A percentile compares a stretch with the other conserved stretches of the same genome.
phyloP scores from a whole-genome alignment of 2,113 vertebrate genomes.

The Mus spicilegus region DNA sequence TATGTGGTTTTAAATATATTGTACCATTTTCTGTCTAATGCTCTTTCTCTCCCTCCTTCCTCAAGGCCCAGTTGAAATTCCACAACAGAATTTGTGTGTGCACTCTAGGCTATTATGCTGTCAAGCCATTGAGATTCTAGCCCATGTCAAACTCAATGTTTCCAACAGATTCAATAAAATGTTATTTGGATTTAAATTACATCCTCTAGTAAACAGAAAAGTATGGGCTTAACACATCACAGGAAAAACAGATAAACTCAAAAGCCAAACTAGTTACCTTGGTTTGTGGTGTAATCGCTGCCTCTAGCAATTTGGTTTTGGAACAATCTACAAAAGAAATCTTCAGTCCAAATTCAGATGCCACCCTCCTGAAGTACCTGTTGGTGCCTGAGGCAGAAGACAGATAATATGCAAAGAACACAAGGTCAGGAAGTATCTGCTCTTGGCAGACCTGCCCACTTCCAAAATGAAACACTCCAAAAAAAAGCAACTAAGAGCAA shows the following conservation, averaged over 20 bases:
- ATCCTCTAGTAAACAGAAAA: conserved; percentile 34
- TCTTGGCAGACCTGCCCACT: not conserved
- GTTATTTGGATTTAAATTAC: conserved; percentile 36
- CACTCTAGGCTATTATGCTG: not conserved
- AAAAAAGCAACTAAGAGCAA: conserved; percentile 57
- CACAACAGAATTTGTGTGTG: not conserved
- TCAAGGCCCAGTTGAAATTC: not conserved
- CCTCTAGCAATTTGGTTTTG: conserved; percentile 88
- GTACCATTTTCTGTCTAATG: not conserved
- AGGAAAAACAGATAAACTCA: not conserved
- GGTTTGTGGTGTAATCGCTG: conserved; percentile 92
- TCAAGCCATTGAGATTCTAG: not conserved
- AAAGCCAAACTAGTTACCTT: conserved; percentile 88
- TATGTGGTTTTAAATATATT: not conserved
- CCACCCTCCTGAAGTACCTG: conserved; percentile 91
- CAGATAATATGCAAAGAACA: conserved; percentile 21
- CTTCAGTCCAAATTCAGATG: conserved; percentile 88
- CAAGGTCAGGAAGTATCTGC: not conserved
- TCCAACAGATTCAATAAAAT: conserved; percentile 25
- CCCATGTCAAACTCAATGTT: not conserved
- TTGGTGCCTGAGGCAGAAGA: conserved; percentile 90
- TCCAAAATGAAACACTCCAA: not conserved
- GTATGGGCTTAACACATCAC: not conserved
- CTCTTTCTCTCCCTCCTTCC: not conserved
- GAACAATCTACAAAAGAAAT: conserved; percentile 91